Conservation (phyloP, 2,888 invertebrate genomes). For the Metacarcinus magister region DNA sequence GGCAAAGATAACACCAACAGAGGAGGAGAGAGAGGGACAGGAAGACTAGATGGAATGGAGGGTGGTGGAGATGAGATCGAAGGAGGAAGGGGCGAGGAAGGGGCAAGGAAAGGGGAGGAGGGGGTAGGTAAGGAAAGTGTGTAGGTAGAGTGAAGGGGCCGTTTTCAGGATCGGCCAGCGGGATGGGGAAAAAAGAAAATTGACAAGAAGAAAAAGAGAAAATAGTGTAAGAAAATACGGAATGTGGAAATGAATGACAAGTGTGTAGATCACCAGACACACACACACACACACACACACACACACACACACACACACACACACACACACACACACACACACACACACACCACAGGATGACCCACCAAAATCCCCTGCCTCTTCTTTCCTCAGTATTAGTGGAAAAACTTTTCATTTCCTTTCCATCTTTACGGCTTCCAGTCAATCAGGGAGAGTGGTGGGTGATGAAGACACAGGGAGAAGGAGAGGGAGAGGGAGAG, state of each 20-base stretch:
- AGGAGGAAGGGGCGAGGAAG: too few relatives aligned
- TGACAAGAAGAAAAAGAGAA: background rate
- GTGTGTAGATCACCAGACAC: background rate
- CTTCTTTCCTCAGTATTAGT: background rate
- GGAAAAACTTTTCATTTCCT: constrained; percentile 19
- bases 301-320: constrained; percentile 48
- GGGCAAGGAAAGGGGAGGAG: too few relatives aligned
- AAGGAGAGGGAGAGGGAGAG: background rate
- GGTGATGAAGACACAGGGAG: constrained; percentile 1
- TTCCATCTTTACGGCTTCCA: constrained; percentile 14
- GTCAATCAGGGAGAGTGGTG: constrained; percentile 16
- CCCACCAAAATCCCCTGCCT: background rate
- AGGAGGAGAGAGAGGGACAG: too few relatives aligned
- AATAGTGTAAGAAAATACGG: background rate
- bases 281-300: constrained; percentile 48
- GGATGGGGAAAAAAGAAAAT: background rate
- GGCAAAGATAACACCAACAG: too few relatives aligned
- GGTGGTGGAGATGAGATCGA: too few relatives aligned
- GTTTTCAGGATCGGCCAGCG: too few relatives aligned
- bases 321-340: constrained; percentile 48
- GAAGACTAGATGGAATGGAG: too few relatives aligned
- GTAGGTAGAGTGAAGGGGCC: too few relatives aligned
- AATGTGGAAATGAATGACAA: background rate
- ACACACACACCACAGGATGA: background rate
- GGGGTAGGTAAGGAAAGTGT: too few relatives aligned